A percentile compares a stretch with the other conserved stretches of the same genome.
Evolutionary conservation across 1,140 invertebrate genomes (phyloP).

Genomic region (Agrypnia vestita): DNA sequence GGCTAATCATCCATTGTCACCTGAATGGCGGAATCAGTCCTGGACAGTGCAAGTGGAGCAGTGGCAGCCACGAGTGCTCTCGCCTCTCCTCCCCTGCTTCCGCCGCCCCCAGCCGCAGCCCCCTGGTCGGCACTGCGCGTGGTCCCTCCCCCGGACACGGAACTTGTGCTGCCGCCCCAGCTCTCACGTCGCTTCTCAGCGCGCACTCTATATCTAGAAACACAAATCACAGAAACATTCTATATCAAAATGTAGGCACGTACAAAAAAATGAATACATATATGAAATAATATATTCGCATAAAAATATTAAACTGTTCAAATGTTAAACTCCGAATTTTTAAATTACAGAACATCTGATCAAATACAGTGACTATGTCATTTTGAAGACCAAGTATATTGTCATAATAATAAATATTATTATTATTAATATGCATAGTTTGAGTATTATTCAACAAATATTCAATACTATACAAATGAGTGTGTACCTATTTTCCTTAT

Average conservation of each 20-base stretch:
- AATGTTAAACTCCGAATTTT: no score
- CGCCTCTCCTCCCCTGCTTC: slow-evolving; percentile 50
- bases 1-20: slow-evolving; percentile 56
- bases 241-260: not conserved
- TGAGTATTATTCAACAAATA: no score
- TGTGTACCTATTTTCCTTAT: slow-evolving; percentile 69
- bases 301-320: no score
- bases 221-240: no score
- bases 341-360: no score
- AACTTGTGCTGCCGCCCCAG: slow-evolving; percentile 64
- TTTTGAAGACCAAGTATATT: no score
- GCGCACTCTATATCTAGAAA: slow-evolving; percentile 69
- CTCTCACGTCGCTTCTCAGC: slow-evolving; percentile 74
- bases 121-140: slow-evolving; percentile 30
- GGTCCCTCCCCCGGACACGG: slow-evolving; percentile 59
- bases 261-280: no score
- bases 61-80: slow-evolving; percentile 52
- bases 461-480: no score
- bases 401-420: no score
- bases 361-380: no score
- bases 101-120: slow-evolving; percentile 54
- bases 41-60: slow-evolving; percentile 62
- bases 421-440: no score
- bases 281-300: no score
- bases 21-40: slow-evolving; percentile 70